These are phyloP conservation scores for Scarus forsteni DNA, from an alignment of 2,797 vertebrate genomes.

Conservation along the genomic window DNA sequence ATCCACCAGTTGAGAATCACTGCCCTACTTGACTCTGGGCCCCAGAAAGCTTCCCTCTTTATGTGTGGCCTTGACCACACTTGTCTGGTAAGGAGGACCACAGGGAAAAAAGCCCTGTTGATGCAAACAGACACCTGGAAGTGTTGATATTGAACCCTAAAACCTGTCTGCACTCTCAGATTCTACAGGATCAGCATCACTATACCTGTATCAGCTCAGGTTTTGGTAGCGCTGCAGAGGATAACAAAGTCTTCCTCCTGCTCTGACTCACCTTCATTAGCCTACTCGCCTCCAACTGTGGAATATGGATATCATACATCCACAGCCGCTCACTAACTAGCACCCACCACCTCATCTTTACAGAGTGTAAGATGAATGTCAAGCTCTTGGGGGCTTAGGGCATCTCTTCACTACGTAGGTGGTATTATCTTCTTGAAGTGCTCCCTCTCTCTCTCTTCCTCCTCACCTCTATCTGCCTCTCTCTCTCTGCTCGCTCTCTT, in stretches of 20 bases:
- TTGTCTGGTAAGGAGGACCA: neutral
- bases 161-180: neutral
- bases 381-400: slow-evolving; percentile 54
- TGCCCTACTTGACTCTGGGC: too few relatives aligned
- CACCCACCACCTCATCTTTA: slow-evolving; percentile 39
- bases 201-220: neutral
- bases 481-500: slow-evolving; percentile 52
- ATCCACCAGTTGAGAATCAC: too few relatives aligned
- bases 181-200: neutral
- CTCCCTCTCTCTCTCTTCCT: slow-evolving; percentile 25
- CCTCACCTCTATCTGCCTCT: slow-evolving; percentile 37
- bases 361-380: slow-evolving; percentile 51
- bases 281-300: slow-evolving; percentile 26
- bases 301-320: slow-evolving; percentile 35
- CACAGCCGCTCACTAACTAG: slow-evolving; percentile 26
- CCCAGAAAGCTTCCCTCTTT: too few relatives aligned
- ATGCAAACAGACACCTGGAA: neutral
- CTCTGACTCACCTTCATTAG: slow-evolving; percentile 42
- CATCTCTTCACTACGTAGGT: slow-evolving; percentile 53
- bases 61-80: neutral
- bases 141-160: neutral
- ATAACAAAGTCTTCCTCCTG: slow-evolving; percentile 8
- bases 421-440: slow-evolving; percentile 70
- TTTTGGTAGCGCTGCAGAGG: neutral
- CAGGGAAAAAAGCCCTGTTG: neutral